Conservation (phyloP, 2,888 invertebrate species). For the Neoitamus cyanurus region DNA sequence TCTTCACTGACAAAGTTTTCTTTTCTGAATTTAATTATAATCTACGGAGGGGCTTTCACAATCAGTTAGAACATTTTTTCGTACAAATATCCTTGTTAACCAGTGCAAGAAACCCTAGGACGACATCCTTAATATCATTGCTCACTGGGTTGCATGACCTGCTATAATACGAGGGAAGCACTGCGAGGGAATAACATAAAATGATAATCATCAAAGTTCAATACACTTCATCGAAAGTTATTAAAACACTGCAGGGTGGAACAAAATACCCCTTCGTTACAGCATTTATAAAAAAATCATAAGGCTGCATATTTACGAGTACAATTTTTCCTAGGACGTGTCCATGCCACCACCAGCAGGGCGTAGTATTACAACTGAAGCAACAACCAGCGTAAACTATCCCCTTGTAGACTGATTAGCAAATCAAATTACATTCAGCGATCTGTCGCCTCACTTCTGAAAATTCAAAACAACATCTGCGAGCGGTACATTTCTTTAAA, state of each 20-base stretch:
- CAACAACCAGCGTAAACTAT: background rate
- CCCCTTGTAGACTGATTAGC: background rate
- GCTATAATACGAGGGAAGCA: background rate
- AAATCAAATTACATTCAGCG: background rate
- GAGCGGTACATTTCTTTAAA: constrained; percentile 4
- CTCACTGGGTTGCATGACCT: background rate
- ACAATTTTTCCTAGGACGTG: background rate
- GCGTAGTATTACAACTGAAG: background rate
- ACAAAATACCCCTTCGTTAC: background rate
- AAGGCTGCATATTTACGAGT: background rate
- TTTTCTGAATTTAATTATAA: too few species aligned
- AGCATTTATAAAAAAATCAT: background rate
- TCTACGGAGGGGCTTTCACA: too few species aligned
- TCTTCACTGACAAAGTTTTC: too few species aligned
- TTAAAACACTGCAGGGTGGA: background rate
- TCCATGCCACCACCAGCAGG: background rate
- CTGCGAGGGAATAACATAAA: background rate
- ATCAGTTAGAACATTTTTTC: too few species aligned
- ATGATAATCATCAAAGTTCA: background rate
- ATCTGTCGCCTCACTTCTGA: background rate
- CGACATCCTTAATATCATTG: too few species aligned
- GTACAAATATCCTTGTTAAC: too few species aligned
- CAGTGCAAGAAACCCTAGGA: too few species aligned
- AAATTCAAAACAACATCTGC: constrained; percentile 22
- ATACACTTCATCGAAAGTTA: background rate